These are phyloP conservation scores for Gila orcuttii DNA, from an alignment of 2,113 vertebrate species.

Conservation along the genomic window DNA sequence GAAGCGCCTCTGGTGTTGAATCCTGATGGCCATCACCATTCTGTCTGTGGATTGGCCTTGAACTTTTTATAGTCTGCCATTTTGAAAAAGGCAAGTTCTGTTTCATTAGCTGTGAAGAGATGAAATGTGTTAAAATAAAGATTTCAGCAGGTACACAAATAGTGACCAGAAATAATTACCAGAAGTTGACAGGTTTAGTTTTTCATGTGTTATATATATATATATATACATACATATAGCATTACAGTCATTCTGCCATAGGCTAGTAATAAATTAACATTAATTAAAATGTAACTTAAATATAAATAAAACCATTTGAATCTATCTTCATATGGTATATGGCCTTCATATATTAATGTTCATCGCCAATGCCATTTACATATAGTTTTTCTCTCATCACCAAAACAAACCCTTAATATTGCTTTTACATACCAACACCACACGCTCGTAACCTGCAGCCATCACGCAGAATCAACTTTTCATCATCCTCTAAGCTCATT, in stretches of 20 bases:
- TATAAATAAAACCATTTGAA: too few relatives aligned
- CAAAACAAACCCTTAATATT: background rate
- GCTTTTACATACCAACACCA: conserved; percentile 81
- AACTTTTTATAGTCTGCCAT: conserved; percentile 85
- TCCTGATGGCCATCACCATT: conserved; percentile 61
- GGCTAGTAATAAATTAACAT: too few relatives aligned
- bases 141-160: background rate
- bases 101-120: conserved; percentile 84
- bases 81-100: conserved; percentile 91
- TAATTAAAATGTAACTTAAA: too few relatives aligned
- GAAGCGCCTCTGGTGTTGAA: background rate
- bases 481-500: conserved; percentile 89
- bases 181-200: background rate
- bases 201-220: background rate
- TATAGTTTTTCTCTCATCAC: too few relatives aligned
- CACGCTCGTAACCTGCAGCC: conserved; percentile 78
- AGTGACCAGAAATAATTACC: too few relatives aligned
- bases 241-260: too few relatives aligned
- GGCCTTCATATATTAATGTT: too few relatives aligned
- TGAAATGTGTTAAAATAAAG: conserved; percentile 25
- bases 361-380: too few relatives aligned
- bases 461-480: conserved; percentile 81
- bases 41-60: conserved; percentile 83
- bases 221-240: too few relatives aligned
- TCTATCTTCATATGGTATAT: too few relatives aligned